Base-by-base conservation (phyloP, 2,888 invertebrate genomes). In the Adelognathus sp. region DNA sequence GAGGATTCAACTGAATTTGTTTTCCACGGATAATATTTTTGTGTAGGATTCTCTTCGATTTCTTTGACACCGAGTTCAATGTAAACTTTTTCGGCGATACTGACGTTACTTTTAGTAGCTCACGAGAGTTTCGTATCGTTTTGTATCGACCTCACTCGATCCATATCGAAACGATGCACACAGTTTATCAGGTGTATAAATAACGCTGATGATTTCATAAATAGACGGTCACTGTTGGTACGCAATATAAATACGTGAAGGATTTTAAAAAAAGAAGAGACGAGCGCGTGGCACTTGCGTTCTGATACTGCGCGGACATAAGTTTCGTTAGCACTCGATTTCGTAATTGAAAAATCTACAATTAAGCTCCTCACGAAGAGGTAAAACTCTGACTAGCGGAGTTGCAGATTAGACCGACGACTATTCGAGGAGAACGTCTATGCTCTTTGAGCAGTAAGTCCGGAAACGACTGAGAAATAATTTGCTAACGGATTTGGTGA, bases 401-500 rank as follows among this genome's bases (percentile, higher is more conserved):
- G 36, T 7, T 2, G 1, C 36, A n/a, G n/a, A 7, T 50, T 1
- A 24, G 21, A 1, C 24, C 1, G 2, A 50, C 9, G 24, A 50
- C 21, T 11, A 24, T 1, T 1, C 9, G 21, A 21, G 50, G 1
- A 77, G 54, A 3, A 77, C 5, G 7, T 67, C 56, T 1, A 39
- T 16, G 63, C 80, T 81, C 14, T 69, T 61, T 0, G 61, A 60
- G 60, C 81, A 83, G 18, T 50, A 77, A 6, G 41, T 74, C 9
- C 71, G 66, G 11, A 83, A 80, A 18, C 71, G 73, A 61, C 58
- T 54, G 0, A 80, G 14, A 16, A 54, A 52, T 36, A 72, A 18
- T 69, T 82, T 85, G 7, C 64, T 66, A 31, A 91, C 91, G 80
- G 90, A 92, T 85, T 93, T 94, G 0, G 94, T 93, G 21, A 94